These are phyloP conservation scores for Watsonalla binaria DNA, from an alignment of 2,888 invertebrate species.

Conservation along the genomic window DNA sequence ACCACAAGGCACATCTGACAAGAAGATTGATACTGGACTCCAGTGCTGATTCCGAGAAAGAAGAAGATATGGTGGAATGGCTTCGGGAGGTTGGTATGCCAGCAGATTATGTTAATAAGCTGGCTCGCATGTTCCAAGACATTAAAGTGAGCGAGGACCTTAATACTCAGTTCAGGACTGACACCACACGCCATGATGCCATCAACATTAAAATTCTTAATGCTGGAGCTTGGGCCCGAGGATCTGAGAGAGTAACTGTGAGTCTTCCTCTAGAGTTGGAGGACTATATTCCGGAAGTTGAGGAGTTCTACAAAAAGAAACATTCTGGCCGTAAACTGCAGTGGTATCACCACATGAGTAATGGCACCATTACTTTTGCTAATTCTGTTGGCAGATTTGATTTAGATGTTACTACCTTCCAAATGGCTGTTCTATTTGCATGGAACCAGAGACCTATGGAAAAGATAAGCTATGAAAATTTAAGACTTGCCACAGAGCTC, in stretches of 20 bases:
- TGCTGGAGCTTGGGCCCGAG: conserved; percentile 98
- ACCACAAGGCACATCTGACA: conserved; percentile 98
- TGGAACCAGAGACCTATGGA: conserved; percentile 98
- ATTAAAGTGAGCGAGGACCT: conserved; percentile 98
- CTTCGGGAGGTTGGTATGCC: conserved; percentile 99
- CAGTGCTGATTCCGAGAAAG: conserved; percentile 99
- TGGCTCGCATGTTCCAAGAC: conserved; percentile 98
- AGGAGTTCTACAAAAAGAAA: conserved; percentile 98
- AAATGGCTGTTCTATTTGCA: conserved; percentile 99
- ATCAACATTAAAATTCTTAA: conserved; percentile 99
- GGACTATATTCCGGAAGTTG: conserved; percentile 99
- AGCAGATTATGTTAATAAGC: conserved; percentile 98
- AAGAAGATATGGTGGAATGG: conserved; percentile 99
- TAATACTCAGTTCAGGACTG: conserved; percentile 93
- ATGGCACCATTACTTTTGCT: conserved; percentile 97
- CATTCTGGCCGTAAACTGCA: conserved; percentile 98
- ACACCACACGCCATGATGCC: conserved; percentile 89
- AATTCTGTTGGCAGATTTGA: conserved; percentile 96
- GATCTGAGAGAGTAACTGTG: conserved; percentile 96
- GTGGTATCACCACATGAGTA: conserved; percentile 99
- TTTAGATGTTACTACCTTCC: conserved; percentile 99
- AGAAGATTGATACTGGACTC: conserved; percentile 96
- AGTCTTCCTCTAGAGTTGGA: conserved; percentile 98
- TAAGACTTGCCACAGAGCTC: conserved; percentile 96
- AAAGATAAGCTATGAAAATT: conserved; percentile 96